Evolutionary conservation across 2,113 vertebrate species (phyloP), one percentile per base, ranked within the genome.

Genomic region (Pelusios castaneus): DNA sequence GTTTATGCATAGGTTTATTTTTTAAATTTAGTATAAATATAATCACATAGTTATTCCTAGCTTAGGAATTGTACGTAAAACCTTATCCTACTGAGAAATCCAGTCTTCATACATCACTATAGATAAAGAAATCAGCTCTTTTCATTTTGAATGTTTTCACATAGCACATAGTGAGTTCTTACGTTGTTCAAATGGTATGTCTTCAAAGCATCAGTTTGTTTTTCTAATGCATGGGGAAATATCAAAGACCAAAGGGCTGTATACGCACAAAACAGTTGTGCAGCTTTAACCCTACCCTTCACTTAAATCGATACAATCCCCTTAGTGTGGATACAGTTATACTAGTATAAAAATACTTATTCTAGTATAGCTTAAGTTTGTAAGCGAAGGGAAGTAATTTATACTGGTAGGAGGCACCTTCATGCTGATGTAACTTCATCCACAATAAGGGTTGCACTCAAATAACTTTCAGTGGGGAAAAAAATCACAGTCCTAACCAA

Each of bases 391-490:
- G 19, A 0, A 51, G 3, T 87, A 8, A 5, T 54, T 3, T 25
- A 10, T 85, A 3, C 51, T 13, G n/a, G 4, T 63, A 25, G 54
- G 52, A 80, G 73, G 3, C 10, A 3, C 83, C 90, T 49, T 93
- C 43, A 63, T n/a, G 22, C n/a, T 38, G 17, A 21, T 70, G n/a
- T 70, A 70, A 38, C n/a, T 70, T 38, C 63, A 70, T 21, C 25
- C 31, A 7, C 19, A 14, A 34, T 58, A 29, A 83, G n/a, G 16
- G 16, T 54, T 0, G 60, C 58, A 75, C 3, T 31, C 31, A 29
- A 25, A 47, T 45, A 78, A 47, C 16, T 88, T 91, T 80, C 45
- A 79, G 4, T 91, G 91, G 43, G 51, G 89, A 45, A 89, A 73
- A 29, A 76, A 77, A 55, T 55, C 12, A 79, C 13, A 29, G 24